phyloP scores from a whole-genome alignment of 2,888 invertebrate genomes.

The Odontothrips loti region DNA sequence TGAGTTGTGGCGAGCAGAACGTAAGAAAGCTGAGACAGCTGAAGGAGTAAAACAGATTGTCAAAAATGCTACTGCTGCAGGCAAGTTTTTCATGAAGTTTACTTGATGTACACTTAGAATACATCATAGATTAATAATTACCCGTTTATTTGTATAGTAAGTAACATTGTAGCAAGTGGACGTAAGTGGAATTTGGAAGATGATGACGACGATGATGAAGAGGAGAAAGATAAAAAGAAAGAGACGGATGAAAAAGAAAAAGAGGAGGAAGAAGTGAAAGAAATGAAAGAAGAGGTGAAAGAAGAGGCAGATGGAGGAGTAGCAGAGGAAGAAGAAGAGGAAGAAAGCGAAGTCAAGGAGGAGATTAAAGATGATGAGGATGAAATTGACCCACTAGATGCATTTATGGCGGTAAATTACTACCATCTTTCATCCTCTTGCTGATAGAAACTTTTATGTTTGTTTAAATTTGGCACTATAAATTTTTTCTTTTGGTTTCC shows the following conservation, averaged over 20 bases:
- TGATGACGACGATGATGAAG: conserved; percentile 89
- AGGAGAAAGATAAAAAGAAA: conserved; percentile 41
- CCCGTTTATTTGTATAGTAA: not conserved
- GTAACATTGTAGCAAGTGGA: not conserved
- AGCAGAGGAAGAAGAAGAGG: conserved; percentile 61
- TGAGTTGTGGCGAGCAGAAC: conserved; percentile 91
- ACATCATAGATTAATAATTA: not conserved
- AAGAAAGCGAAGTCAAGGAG: conserved; percentile 69
- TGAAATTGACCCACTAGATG: conserved; percentile 93
- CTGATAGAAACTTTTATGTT: not conserved
- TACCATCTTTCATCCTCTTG: not conserved
- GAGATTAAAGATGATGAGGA: conserved; percentile 56
- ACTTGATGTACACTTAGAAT: not conserved
- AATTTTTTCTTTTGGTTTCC: conserved; percentile 38
- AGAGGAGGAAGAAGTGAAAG: conserved; percentile 56
- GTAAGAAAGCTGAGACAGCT: conserved; percentile 75
- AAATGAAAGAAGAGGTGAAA: conserved; percentile 44
- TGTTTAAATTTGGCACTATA: not conserved
- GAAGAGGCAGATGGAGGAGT: conserved; percentile 46
- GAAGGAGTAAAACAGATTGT: conserved; percentile 68
- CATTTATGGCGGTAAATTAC: conserved; percentile 85
- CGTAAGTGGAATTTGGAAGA: conserved; percentile 91
- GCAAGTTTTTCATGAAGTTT: not conserved
- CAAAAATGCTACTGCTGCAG: conserved; percentile 7
- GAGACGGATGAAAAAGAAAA: conserved; percentile 44